Evolutionary conservation across 1,140 invertebrate genomes (phyloP).

Genomic region (Sarcophaga peregrina): DNA sequence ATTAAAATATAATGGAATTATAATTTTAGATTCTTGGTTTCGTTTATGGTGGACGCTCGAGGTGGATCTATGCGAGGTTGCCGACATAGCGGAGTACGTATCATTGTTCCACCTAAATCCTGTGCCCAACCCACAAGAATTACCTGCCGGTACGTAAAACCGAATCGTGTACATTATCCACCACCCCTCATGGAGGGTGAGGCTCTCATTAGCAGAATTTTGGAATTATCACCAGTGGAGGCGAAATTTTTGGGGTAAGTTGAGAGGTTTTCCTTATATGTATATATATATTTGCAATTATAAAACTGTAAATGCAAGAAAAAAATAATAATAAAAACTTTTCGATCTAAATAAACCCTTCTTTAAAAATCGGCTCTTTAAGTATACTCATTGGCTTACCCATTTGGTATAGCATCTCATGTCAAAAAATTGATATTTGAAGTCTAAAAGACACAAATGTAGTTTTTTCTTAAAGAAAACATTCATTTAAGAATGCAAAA

Average conservation of each 20-base stretch:
- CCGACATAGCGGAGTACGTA: slow-evolving; percentile 94
- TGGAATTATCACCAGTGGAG: slow-evolving; percentile 96
- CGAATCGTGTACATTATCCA: slow-evolving; percentile 92
- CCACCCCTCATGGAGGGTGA: slow-evolving; percentile 99
- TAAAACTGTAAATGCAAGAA: background rate
- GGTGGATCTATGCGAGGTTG: slow-evolving; percentile 98
- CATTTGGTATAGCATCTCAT: too few species aligned
- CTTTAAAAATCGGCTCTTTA: too few species aligned
- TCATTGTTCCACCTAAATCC: slow-evolving; percentile 96
- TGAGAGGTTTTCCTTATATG: background rate
- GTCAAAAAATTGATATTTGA: background rate
- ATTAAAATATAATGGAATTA: background rate
- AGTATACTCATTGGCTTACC: too few species aligned
- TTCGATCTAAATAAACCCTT: background rate
- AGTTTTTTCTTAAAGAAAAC: too few species aligned
- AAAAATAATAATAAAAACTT: background rate
- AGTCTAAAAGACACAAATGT: too few species aligned
- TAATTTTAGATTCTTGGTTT: slow-evolving; percentile 91
- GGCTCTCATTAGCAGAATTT: slow-evolving; percentile 92
- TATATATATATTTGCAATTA: background rate
- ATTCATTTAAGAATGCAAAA: too few species aligned
- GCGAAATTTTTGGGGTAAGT: slow-evolving; percentile 91
- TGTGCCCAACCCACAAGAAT: slow-evolving; percentile 96
- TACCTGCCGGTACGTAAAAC: slow-evolving; percentile 84
- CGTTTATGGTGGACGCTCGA: slow-evolving; percentile 97